Evolutionary conservation across 2,888 invertebrate genomes (phyloP).

Genomic region (Dolichopus griseipennis): DNA sequence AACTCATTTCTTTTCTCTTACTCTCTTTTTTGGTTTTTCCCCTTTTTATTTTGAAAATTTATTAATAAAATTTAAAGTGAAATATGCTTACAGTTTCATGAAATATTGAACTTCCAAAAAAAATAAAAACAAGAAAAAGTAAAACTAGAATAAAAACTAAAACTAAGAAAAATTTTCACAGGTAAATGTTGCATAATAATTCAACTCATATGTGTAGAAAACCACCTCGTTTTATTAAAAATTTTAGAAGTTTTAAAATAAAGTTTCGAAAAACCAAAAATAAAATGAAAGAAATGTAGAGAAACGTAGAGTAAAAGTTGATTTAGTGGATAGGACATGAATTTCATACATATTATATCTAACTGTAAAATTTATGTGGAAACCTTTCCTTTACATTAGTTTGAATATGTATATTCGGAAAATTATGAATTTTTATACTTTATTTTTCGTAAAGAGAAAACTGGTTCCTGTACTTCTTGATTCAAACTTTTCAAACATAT

Average conservation of each 20-base stretch:
- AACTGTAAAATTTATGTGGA: too few species aligned
- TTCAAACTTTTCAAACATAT: too few species aligned
- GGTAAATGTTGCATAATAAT: constrained; percentile 3
- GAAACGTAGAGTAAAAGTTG: too few species aligned
- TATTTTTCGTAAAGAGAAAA: too few species aligned
- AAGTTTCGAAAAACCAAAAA: background rate
- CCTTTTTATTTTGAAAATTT: background rate
- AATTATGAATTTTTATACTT: too few species aligned
- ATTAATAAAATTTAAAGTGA: constrained; percentile 3
- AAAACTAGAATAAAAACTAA: too few species aligned
- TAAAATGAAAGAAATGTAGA: background rate
- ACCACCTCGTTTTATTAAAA: background rate
- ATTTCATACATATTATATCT: background rate
- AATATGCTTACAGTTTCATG: background rate
- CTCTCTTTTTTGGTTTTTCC: background rate
- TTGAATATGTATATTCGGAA: too few species aligned
- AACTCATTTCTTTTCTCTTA: too few species aligned
- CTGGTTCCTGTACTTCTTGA: too few species aligned
- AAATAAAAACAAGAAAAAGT: too few species aligned
- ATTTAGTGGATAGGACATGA: background rate
- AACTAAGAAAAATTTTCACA: background rate
- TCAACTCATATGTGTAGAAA: background rate
- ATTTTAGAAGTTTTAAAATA: background rate
- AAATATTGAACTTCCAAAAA: background rate
- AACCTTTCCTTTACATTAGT: too few species aligned